These are phyloP conservation scores for Pseudocheirus occidentalis DNA, from an alignment of 2,797 vertebrate species.

Conservation along the genomic window DNA sequence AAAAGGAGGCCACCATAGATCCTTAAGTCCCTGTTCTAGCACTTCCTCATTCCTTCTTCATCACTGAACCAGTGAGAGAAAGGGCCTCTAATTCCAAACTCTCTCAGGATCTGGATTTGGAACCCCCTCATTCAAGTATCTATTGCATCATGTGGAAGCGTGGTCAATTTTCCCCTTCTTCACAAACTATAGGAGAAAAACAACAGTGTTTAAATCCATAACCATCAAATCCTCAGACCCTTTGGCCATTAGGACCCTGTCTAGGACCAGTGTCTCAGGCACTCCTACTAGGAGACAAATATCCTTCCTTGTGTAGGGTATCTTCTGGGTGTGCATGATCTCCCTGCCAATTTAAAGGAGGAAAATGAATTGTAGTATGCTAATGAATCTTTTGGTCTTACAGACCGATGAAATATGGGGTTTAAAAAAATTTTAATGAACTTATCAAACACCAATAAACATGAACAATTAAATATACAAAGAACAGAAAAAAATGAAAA, in stretches of 20 bases:
- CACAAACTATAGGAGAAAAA: neutral
- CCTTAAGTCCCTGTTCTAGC: neutral
- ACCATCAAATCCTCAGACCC: neutral
- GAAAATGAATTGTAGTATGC: neutral
- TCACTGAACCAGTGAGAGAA: neutral
- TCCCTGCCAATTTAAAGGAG: neutral
- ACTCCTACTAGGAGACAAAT: neutral
- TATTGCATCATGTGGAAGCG: neutral
- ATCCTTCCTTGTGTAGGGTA: neutral
- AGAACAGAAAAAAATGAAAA: neutral
- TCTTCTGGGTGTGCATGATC: neutral
- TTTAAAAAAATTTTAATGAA: neutral
- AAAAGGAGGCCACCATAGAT: neutral
- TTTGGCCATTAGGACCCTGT: neutral
- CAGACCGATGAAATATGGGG: neutral
- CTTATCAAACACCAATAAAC: neutral
- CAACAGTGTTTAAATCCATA: neutral
- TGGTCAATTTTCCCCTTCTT: neutral
- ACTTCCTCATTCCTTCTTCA: neutral
- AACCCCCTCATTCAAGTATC: neutral
- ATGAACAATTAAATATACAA: neutral
- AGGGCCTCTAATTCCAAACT: neutral
- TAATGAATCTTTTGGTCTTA: neutral
- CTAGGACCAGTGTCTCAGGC: neutral
- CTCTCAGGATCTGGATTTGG: neutral